Conservation (phyloP, 2,113 vertebrate species). For the Corynorhinus townsendii region DNA sequence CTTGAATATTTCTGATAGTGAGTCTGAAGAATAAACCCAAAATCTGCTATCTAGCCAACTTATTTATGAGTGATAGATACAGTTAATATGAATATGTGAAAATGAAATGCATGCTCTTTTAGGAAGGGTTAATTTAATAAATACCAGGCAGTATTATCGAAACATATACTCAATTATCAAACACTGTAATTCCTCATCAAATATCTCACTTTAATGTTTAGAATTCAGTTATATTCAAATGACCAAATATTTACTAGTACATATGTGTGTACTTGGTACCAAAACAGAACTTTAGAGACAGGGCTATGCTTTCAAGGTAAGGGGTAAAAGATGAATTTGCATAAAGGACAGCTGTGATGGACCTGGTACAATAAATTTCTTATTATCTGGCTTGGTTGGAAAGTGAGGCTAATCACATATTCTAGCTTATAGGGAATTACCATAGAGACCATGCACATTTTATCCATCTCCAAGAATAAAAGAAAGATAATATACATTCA, state of each 20-base stretch:
- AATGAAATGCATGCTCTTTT: background rate
- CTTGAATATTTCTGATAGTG: background rate
- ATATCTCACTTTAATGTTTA: conserved; percentile 38
- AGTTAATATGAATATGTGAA: background rate
- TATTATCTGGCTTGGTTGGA: conserved; percentile 58
- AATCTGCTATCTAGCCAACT: background rate
- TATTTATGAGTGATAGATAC: conserved; percentile 2
- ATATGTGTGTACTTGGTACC: background rate
- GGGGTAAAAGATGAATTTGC: conserved; percentile 36
- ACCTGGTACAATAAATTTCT: conserved; percentile 48
- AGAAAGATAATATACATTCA: conserved; percentile 72
- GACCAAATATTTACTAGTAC: conserved; percentile 40
- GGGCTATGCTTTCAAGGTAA: conserved; percentile 27
- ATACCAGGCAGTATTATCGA: background rate
- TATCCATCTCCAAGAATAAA: conserved; percentile 70
- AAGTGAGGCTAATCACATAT: conserved; percentile 74
- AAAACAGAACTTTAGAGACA: conserved; percentile 41
- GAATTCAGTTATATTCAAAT: conserved; percentile 35
- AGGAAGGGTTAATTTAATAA: conserved; percentile 1
- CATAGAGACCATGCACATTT: conserved; percentile 72
- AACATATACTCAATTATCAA: conserved; percentile 1
- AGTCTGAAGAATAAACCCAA: conserved; percentile 4
- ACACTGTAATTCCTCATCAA: background rate
- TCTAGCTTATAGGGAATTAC: conserved; percentile 68
- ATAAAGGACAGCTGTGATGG: conserved; percentile 47